These are phyloP conservation scores for Raillietiella orientalis DNA, from an alignment of 2,888 invertebrate species.

Conservation along the genomic window DNA sequence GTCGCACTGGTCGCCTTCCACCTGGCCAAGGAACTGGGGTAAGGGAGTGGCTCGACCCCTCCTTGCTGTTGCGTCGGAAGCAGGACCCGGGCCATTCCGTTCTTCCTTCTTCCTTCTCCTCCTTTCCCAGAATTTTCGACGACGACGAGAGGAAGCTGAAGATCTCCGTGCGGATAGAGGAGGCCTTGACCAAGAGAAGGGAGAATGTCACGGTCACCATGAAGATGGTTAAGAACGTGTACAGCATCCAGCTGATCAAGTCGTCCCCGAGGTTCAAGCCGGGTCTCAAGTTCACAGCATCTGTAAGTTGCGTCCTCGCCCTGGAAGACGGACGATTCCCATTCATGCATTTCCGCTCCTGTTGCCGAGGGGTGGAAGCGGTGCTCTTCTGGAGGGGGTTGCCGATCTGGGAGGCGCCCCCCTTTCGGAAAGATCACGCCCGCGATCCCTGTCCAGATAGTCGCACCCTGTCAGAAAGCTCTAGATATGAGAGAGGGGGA, in stretches of 20 bases:
- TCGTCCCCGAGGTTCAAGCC: slow-evolving; percentile 66
- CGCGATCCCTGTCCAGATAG: no score
- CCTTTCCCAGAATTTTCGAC: slow-evolving; percentile 25
- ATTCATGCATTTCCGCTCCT: slow-evolving; percentile 7
- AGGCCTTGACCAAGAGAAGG: slow-evolving; percentile 47
- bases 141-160: slow-evolving; percentile 49
- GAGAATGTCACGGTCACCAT: slow-evolving; percentile 42
- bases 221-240: slow-evolving; percentile 38
- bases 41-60: no score
- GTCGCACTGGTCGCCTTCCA: slow-evolving; percentile 45
- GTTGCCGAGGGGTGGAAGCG: no score
- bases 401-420: no score
- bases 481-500: no score
- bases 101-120: not conserved
- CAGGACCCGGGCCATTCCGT: not conserved
- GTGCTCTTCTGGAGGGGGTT: no score
- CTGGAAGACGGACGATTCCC: not conserved
- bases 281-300: slow-evolving; percentile 45
- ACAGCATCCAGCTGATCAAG: slow-evolving; percentile 37
- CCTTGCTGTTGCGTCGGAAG: no score
- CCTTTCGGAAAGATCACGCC: no score
- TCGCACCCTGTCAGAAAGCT: no score
- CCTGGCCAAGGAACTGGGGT: slow-evolving; percentile 28
- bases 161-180: slow-evolving; percentile 62
- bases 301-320: slow-evolving; percentile 20